phyloP scores from a whole-genome alignment of 2,888 invertebrate genomes.

The Eutolmus rufibarbis region DNA sequence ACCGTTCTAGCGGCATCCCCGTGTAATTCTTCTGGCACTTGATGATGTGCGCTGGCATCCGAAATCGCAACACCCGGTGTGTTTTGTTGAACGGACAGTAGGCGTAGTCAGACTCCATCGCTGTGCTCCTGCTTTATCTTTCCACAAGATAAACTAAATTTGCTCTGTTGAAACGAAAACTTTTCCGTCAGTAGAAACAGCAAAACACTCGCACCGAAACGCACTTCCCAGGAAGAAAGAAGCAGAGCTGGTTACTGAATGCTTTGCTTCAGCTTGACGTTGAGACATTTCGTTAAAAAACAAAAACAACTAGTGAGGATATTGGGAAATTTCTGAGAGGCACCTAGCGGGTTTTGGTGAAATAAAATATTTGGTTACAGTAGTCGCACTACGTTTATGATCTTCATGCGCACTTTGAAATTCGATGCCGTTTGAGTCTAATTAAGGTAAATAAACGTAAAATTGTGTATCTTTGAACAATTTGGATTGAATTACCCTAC shows the following conservation, averaged over 20 bases:
- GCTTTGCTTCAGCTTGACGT: too few species aligned
- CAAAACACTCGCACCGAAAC: too few species aligned
- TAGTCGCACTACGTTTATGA: background rate
- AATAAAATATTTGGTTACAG: background rate
- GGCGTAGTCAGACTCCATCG: background rate
- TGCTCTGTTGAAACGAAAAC: too few species aligned
- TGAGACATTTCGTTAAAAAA: background rate
- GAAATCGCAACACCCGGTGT: background rate
- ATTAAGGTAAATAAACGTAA: too few species aligned
- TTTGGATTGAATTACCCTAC: too few species aligned
- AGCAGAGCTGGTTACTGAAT: too few species aligned
- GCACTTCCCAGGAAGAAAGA: too few species aligned
- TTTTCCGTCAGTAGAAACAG: too few species aligned
- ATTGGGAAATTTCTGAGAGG: background rate
- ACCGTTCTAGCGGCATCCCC: background rate
- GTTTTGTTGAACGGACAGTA: background rate
- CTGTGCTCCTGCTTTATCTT: background rate
- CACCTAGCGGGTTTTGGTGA: background rate
- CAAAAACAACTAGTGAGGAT: background rate
- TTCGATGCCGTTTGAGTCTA: too few species aligned
- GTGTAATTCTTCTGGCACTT: background rate
- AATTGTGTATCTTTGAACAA: too few species aligned
- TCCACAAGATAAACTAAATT: background rate
- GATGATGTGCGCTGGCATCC: background rate
- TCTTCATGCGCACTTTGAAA: background rate